A percentile compares a stretch with the other conserved stretches of the same genome.
Evolutionary conservation across 2,797 vertebrate genomes (phyloP).

Genomic region (Remorina albescens): DNA sequence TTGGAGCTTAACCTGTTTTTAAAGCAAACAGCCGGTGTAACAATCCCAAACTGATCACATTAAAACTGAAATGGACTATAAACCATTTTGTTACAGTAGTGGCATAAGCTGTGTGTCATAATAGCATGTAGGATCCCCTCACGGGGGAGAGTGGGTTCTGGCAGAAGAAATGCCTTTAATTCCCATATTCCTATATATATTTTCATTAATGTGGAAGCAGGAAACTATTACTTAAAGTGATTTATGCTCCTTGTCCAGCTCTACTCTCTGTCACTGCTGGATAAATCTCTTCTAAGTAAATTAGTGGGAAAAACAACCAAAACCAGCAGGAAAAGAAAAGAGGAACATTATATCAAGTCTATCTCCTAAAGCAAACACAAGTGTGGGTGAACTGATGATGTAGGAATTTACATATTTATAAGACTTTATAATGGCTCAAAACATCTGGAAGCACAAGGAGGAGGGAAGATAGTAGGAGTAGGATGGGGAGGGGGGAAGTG

Average conservation of each 20-base stretch:
- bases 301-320: constrained; percentile 28
- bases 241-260: constrained; percentile 46
- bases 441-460: constrained; percentile 51
- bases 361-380: constrained; percentile 53
- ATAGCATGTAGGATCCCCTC: constrained; percentile 39
- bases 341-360: constrained; percentile 15
- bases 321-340: constrained; percentile 6
- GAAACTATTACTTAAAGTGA: constrained; percentile 51
- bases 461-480: too few relatives aligned
- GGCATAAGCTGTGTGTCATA: constrained; percentile 39
- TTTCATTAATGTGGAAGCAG: constrained; percentile 43
- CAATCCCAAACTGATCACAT: constrained; percentile 60
- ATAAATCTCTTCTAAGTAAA: constrained; percentile 35
- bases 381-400: constrained; percentile 54
- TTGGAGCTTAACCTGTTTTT: constrained; percentile 53
- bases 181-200: constrained; percentile 20
- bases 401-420: constrained; percentile 62
- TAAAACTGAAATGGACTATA: constrained; percentile 57
- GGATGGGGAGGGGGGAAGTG: not conserved
- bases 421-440: constrained; percentile 36
- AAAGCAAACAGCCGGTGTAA: constrained; percentile 58
- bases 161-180: constrained; percentile 10
- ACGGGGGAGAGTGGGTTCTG: constrained; percentile 2
- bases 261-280: constrained; percentile 22
- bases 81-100: constrained; percentile 51